Evolutionary conservation across 1,140 invertebrate genomes (phyloP).

Genomic region (Platorchestia sp.): DNA sequence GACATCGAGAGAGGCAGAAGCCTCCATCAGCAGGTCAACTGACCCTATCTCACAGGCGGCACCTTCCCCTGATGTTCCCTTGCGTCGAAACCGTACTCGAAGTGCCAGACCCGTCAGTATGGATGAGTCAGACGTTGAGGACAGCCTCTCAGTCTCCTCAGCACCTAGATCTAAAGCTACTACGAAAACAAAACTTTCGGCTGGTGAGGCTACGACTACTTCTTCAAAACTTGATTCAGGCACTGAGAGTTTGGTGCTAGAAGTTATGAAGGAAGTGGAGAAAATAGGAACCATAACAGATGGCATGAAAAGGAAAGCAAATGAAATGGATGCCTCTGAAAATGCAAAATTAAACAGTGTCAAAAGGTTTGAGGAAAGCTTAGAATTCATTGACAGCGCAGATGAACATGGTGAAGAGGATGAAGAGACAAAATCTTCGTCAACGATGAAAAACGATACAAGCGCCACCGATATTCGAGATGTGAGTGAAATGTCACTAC

Average conservation of each 20-base stretch:
- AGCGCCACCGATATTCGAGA: neutral
- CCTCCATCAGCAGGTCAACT: neutral
- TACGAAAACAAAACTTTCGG: conserved; percentile 14
- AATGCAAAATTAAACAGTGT: neutral
- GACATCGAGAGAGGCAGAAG: neutral
- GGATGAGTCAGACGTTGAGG: conserved; percentile 50
- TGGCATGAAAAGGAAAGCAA: conserved; percentile 54
- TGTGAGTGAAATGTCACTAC: conserved; percentile 51
- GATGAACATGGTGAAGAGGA: neutral
- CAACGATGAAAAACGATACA: neutral
- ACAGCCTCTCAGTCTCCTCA: neutral
- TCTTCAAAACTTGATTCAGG: conserved; percentile 51
- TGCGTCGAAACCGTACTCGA: conserved; percentile 9
- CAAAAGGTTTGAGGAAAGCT: conserved; percentile 34
- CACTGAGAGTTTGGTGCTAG: conserved; percentile 61
- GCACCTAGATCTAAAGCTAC: neutral
- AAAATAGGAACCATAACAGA: conserved; percentile 63
- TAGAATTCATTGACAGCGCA: neutral
- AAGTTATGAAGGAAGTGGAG: conserved; percentile 67
- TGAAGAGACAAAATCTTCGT: neutral
- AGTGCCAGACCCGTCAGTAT: neutral
- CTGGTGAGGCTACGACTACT: conserved; percentile 34
- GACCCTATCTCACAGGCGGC: neutral
- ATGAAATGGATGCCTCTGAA: neutral
- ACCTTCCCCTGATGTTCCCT: conserved; percentile 5